phyloP scores from a whole-genome alignment of 1,140 invertebrate species.

The Drosophila nigromelanica region DNA sequence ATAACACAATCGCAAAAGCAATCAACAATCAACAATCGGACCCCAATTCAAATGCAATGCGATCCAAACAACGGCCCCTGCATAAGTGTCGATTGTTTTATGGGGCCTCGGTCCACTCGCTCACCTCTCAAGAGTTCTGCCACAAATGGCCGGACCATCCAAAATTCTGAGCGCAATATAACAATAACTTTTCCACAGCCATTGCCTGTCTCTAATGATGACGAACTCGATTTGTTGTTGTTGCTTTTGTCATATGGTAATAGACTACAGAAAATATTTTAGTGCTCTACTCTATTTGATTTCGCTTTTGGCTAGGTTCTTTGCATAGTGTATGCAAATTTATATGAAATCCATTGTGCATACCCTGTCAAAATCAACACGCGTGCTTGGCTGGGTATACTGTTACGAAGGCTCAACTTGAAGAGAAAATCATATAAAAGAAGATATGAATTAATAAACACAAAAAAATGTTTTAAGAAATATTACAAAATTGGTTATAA shows the following conservation, averaged over 20 bases:
- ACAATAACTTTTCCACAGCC: slow-evolving; percentile 17
- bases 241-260: slow-evolving; percentile 28
- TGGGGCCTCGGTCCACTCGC: neutral
- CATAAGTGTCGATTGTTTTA: slow-evolving; percentile 27
- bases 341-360: slow-evolving; percentile 3
- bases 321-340: slow-evolving; percentile 34
- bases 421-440: no score
- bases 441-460: no score
- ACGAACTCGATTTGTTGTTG: slow-evolving; percentile 5
- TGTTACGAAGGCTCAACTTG: neutral
- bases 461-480: neutral
- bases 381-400: neutral
- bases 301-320: slow-evolving; percentile 17
- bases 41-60: slow-evolving; percentile 44
- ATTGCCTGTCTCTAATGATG: slow-evolving; percentile 24
- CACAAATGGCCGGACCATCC: slow-evolving; percentile 35
- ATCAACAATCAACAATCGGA: slow-evolving; percentile 1
- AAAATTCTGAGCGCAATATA: slow-evolving; percentile 19
- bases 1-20: slow-evolving; percentile 3
- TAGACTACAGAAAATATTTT: slow-evolving; percentile 20
- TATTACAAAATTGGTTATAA: no score
- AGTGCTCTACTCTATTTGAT: slow-evolving; percentile 38
- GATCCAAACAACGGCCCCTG: slow-evolving; percentile 9
- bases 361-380: neutral
- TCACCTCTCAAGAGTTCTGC: slow-evolving; percentile 26